These are phyloP conservation scores for Heliconius himera DNA, from an alignment of 1,140 invertebrate genomes.

Conservation along the genomic window DNA sequence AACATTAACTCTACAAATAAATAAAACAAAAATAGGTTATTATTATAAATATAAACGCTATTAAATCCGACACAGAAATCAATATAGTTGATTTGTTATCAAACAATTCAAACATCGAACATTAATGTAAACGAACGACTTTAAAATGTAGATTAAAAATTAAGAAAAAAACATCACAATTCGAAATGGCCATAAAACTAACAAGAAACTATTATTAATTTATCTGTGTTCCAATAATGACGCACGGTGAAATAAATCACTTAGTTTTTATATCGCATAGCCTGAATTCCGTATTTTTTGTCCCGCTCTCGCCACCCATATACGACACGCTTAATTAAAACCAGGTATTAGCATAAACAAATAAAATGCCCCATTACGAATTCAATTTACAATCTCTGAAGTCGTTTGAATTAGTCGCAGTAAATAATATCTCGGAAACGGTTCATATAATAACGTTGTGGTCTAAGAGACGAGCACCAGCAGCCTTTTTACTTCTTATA, in stretches of 20 bases:
- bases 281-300: constrained; percentile 47
- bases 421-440: constrained; percentile 77
- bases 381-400: constrained; percentile 80
- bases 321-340: constrained; percentile 74
- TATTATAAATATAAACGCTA: constrained; percentile 5
- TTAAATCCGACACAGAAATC: constrained; percentile 8
- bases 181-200: constrained; percentile 49
- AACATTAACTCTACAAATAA: neutral
- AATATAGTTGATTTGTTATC: constrained; percentile 17
- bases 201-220: constrained; percentile 53
- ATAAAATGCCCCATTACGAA: constrained; percentile 80
- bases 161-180: constrained; percentile 26
- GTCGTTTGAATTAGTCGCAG: constrained; percentile 79
- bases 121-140: constrained; percentile 25
- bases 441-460: constrained; percentile 60
- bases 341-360: constrained; percentile 80
- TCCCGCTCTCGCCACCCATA: constrained; percentile 52
- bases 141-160: constrained; percentile 25
- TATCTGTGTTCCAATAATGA: constrained; percentile 62
- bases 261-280: constrained; percentile 49
- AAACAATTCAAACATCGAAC: constrained; percentile 19
- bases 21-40: neutral
- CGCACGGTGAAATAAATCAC: constrained; percentile 51
- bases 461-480: constrained; percentile 38
- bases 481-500: neutral